Evolutionary conservation across 1,140 invertebrate species (phyloP).

Genomic region (Drosophila watanabei): DNA sequence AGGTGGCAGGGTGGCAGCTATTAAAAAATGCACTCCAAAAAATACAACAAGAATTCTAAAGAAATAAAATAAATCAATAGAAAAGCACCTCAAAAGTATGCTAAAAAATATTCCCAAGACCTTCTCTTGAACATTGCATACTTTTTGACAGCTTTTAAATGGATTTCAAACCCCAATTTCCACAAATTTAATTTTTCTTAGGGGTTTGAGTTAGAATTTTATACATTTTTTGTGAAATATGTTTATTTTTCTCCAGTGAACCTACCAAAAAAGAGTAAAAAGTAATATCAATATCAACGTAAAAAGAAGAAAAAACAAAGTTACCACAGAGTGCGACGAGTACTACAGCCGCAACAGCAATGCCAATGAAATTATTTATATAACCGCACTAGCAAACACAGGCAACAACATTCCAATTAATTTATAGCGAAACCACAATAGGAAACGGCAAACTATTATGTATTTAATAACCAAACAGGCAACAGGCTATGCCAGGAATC

Average conservation of each 20-base stretch:
- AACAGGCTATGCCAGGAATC: constrained; percentile 4
- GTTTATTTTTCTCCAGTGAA: neutral
- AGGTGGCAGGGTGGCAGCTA: neutral
- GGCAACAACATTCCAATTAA: constrained; percentile 35
- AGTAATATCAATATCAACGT: constrained; percentile 1
- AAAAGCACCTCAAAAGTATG: neutral
- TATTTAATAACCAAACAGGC: constrained; percentile 22
- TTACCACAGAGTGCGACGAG: neutral
- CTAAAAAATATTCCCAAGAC: neutral
- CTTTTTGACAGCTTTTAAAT: neutral
- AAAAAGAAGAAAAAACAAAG: constrained; percentile 2
- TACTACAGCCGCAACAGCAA: constrained; percentile 13
- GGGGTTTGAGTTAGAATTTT: neutral
- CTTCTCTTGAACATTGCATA: neutral
- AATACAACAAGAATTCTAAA: neutral
- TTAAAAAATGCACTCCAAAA: constrained; percentile 1
- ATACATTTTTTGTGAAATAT: neutral
- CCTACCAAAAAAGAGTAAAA: constrained; percentile 3
- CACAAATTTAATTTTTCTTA: neutral
- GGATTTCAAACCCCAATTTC: neutral
- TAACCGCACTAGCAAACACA: constrained; percentile 6
- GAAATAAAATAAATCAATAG: neutral
- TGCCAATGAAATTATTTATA: constrained; percentile 32
- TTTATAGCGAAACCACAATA: constrained; percentile 31
- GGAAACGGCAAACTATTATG: constrained; percentile 11